These are phyloP conservation scores for Heliornis fulica DNA, from an alignment of 2,113 vertebrate genomes.

Conservation along the genomic window DNA sequence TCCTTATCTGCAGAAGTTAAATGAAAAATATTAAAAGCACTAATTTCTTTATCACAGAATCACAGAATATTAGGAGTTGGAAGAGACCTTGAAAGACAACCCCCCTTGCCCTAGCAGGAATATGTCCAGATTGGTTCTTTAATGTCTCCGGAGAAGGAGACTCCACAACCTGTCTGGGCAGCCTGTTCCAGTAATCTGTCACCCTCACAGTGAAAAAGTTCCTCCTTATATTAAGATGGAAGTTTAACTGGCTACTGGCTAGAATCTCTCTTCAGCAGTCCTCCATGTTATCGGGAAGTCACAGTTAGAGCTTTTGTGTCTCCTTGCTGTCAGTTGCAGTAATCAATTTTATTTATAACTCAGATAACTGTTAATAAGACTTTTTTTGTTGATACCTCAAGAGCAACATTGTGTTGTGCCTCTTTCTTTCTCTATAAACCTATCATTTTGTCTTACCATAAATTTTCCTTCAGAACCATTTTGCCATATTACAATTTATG, in stretches of 20 bases:
- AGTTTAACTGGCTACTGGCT: too few species aligned
- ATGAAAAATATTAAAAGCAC: not conserved
- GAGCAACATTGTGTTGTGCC: not conserved
- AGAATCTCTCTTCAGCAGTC: not conserved
- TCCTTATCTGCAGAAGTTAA: not conserved
- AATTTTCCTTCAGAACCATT: not conserved
- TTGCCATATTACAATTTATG: not conserved
- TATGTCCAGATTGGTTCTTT: too few species aligned
- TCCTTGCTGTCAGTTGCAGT: accelerated
- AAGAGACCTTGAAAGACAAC: too few species aligned
- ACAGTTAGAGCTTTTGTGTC: not conserved
- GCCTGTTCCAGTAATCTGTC: too few species aligned
- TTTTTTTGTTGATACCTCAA: not conserved
- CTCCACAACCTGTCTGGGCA: too few species aligned
- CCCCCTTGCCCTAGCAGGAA: too few species aligned
- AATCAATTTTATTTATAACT: not conserved
- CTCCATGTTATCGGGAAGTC: not conserved
- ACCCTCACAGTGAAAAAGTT: too few species aligned
- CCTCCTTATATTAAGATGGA: too few species aligned
- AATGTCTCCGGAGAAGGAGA: too few species aligned
- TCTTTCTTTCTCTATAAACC: not conserved
- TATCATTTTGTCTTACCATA: not conserved
- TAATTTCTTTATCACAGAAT: too few species aligned
- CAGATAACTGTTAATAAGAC: not conserved
- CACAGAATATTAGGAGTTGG: too few species aligned